Base-by-base conservation (phyloP, 2,888 invertebrate species). In the Saturnia pavonia region DNA sequence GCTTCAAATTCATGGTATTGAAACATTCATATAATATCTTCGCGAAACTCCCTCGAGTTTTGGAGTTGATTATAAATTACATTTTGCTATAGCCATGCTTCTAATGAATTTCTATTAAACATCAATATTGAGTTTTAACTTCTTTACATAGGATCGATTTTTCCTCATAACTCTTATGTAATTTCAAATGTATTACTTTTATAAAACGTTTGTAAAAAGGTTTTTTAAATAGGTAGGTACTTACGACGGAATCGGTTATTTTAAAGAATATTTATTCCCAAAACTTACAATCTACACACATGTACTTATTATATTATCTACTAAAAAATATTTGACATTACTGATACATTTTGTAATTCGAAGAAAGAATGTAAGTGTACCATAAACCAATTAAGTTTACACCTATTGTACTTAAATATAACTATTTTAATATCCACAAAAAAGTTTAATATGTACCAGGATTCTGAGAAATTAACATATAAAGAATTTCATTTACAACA, bases 1-100 rank as follows among this genome's bases (percentile, higher is more conserved):
- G 43, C 22, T 34, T 48, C 67, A 45, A 70, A 72, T 67, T 68
- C 43, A 67, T 69, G 68, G 51, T 51, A 68, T 70, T 67, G 63
- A 63, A 63, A 63, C 34, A 63, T 63, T 34, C 63, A 63, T 63
- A 19, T 63, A 25, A 27, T 60, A 60, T 60, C 54, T 54, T 54
- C 54, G 9, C 22, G 54, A 54, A 54, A 22, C 8, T 54, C 12
- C 54, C 22, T 22, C 54, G 54, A 22, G 54, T 11, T 9, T 22
- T 54, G 54, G n/a, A 54, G 12, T 54, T 54, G 11, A 54, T 54
- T 54, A 22, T 54, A 54, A 54, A 54, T n/a, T 54, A 54, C 9
- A 22, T 22, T 54, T n/a, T 54, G 2, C 11, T 22, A 54, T 54
- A 54, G 54, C 22, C 22, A 54, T 54, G 54, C n/a, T 54, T 54